These are phyloP conservation scores for Arge pagana DNA, from an alignment of 2,888 invertebrate genomes.

Conservation along the genomic window DNA sequence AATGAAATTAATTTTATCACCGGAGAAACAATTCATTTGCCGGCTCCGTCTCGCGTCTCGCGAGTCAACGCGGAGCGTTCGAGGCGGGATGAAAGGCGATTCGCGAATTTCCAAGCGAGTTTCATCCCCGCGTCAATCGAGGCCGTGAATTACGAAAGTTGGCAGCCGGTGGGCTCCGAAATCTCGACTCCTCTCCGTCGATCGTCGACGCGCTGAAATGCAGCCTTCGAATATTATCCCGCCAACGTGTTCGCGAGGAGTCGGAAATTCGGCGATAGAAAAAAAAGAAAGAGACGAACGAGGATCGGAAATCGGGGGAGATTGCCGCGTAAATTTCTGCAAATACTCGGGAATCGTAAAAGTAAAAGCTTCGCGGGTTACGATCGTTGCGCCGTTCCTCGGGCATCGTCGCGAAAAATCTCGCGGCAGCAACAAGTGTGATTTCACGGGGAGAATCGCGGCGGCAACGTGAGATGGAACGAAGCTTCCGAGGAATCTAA, in stretches of 20 bases:
- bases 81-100: too few species aligned
- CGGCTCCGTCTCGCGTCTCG: neutral
- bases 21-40: slow-evolving; percentile 11
- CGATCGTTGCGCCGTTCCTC: slow-evolving; percentile 36
- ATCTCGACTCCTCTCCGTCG: too few species aligned
- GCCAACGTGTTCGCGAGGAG: too few species aligned
- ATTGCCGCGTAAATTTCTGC: slow-evolving; percentile 8
- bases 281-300: too few species aligned
- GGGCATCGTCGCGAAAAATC: slow-evolving; percentile 40
- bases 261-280: too few species aligned
- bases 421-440: slow-evolving; percentile 51
- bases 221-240: too few species aligned
- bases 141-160: too few species aligned
- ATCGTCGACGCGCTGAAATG: too few species aligned
- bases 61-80: too few species aligned
- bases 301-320: slow-evolving; percentile 8
- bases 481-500: slow-evolving; percentile 8
- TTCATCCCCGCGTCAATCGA: too few species aligned
- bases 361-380: slow-evolving; percentile 31
- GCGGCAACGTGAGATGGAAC: neutral
- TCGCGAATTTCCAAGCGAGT: too few species aligned
- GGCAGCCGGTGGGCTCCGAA: too few species aligned
- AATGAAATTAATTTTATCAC: slow-evolving; percentile 20
- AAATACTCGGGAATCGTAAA: slow-evolving; percentile 29
- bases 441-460: slow-evolving; percentile 41